Evolutionary conservation across 2,113 vertebrate genomes (phyloP), one percentile per base, ranked within the genome.

Genomic region (Cottus gobio): DNA sequence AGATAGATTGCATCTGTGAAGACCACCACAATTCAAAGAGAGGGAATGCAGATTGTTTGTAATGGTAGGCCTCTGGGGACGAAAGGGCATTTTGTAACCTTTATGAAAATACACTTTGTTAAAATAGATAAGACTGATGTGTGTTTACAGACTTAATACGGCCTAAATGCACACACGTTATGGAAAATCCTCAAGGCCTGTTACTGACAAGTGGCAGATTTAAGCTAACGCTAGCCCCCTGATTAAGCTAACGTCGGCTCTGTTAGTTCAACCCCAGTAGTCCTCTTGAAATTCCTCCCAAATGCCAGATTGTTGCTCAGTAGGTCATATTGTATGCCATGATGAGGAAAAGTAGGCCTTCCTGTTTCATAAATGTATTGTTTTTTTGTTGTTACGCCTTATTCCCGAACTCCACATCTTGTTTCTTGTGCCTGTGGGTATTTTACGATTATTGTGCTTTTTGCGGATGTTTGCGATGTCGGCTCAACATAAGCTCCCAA

Each of bases 1-100:
- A 75, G 30, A 88, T 9, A 71, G 87, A 92, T 86, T 80, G 54
- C 67, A 76, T 91, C 82, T 82, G 22, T 50, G 48, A 86, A 56
- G 86, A 89, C 88, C 85, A 89, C 84, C 84, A 70, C 65, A 72
- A 85, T 63, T 87, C 90, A 88, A 91, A 84, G 77, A 57, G 58
- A 64, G 75, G 80, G 82, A 90, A 54, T 74, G 70, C 36, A 65
- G 9, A 67, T 63, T n/a, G 70, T 87, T 84, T 76, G 39, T 75
- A 62, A 75, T 76, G 36, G 42, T 65, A 31, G 5, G 68, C n/a
- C 84, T 79, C 78, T 9, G 16, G 75, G 77, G 82, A 85, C n/a
- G 7, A 60, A 44, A 77, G 61, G 63, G 72, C 66, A 68, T 85
- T 86, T 83, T 79, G 46, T 13, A 62, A 73, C 7, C 54, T 79